Evolutionary conservation across 2,113 vertebrate genomes (phyloP).

Genomic region (Syngnathoides biaculeatus): DNA sequence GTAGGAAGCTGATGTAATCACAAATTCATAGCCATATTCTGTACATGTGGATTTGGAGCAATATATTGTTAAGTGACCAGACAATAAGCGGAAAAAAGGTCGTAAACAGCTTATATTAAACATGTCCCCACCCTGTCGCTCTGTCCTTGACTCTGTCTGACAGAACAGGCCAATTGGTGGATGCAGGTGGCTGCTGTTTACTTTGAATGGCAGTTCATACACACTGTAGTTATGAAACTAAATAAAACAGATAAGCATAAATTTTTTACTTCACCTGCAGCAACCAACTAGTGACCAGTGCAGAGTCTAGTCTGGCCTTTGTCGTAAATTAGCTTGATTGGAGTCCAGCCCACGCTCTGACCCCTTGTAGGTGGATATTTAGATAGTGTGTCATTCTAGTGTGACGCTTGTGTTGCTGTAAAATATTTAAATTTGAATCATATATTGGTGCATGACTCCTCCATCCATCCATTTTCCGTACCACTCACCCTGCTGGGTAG

Average conservation of each 20-base stretch:
- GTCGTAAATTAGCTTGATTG: not conserved
- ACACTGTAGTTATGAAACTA: not conserved
- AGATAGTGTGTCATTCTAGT: not conserved
- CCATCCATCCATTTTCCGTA: no score
- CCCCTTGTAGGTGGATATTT: not conserved
- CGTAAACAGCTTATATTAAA: conserved; percentile 7
- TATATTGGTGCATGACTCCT: not conserved
- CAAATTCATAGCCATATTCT: not conserved
- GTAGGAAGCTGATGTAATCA: not conserved
- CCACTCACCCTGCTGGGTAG: no score
- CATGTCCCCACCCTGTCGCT: conserved; percentile 9
- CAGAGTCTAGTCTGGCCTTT: not conserved
- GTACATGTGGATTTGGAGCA: conserved; percentile 5
- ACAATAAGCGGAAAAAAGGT: conserved; percentile 24
- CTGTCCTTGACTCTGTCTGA: conserved; percentile 30
- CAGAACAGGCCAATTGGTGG: conserved; percentile 7
- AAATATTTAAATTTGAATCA: not conserved
- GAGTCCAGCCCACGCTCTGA: not conserved
- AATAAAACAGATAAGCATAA: not conserved
- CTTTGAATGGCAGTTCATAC: not conserved
- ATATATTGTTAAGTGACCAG: conserved; percentile 8
- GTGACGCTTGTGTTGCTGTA: not conserved
- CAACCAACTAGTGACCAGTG: not conserved
- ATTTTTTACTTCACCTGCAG: not conserved
- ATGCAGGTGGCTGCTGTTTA: not conserved